Conservation (phyloP, 2,113 vertebrate genomes). For the Motacilla tschutschensis region DNA sequence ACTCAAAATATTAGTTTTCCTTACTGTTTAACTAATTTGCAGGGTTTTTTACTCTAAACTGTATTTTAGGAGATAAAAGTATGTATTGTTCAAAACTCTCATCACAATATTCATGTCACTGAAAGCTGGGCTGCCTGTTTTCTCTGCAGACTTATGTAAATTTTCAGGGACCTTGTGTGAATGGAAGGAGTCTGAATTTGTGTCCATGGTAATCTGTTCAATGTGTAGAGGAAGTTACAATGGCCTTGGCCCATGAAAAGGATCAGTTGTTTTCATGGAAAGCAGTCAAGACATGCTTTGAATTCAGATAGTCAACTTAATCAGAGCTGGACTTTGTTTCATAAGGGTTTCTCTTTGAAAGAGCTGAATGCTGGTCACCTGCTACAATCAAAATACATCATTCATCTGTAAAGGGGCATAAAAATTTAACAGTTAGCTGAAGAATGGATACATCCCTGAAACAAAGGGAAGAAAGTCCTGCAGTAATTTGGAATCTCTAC, state of each 20-base stretch:
- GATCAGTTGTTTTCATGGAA: conserved; percentile 72
- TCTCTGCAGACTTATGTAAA: conserved; percentile 52
- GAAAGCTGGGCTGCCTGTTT: conserved; percentile 20
- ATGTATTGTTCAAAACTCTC: not conserved
- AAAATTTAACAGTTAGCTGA: conserved; percentile 22
- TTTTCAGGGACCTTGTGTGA: conserved; percentile 45
- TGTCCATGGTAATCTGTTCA: conserved; percentile 79
- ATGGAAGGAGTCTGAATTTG: conserved; percentile 61
- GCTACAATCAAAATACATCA: conserved; percentile 16
- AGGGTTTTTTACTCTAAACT: not conserved
- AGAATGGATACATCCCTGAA: conserved; percentile 1
- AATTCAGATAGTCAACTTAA: conserved; percentile 76
- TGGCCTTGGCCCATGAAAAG: conserved; percentile 73
- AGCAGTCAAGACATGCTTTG: conserved; percentile 74
- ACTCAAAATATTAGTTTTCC: not conserved
- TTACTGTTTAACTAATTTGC: not conserved
- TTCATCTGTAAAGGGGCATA: conserved; percentile 30
- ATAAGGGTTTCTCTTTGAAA: conserved; percentile 37
- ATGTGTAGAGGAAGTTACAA: conserved; percentile 73
- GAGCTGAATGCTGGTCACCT: conserved; percentile 8
- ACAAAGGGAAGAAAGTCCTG: not conserved
- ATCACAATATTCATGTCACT: conserved; percentile 3
- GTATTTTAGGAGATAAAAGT: conserved; percentile 23
- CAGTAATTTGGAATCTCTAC: not conserved
- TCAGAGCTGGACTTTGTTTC: conserved; percentile 57